Evolutionary conservation across 53 echinoderm and acorn worm species (phyloP), one percentile per base, ranked within the genome.

Genomic region (Henricia sp.): DNA sequence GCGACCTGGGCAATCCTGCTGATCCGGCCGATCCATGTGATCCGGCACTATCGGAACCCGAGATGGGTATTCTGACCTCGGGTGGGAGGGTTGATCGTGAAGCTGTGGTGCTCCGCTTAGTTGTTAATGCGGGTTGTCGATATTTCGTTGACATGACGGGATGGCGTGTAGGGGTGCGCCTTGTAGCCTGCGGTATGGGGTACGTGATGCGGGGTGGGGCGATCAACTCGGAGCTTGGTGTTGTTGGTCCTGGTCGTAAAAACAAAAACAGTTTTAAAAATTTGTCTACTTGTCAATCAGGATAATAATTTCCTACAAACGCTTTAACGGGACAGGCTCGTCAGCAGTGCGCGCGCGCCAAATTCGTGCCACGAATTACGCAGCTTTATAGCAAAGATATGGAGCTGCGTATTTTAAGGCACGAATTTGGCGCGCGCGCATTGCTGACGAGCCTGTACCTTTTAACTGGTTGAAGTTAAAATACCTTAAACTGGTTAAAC

Each of bases 151-250:
- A 10, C 37, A 27, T 70, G 37, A 20, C 23, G 36, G 35, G 16
- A 14, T 77, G 19, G 41, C 40, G 21, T 3, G 28, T 24, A 37
- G 59, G 59, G 19, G 71, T 5, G 54, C 12, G n/a, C 17, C 27
- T 10, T 32, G 84, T 68, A 39, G 65, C 70, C 11, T 53, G 40
- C 26, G 48, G 48, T 35, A 72, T 53, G 34, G 48, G 53, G 52
- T 74, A 53, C 12, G 53, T 60, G 75, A 53, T 37, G 53, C 76
- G 48, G 36, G 86, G 86, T 2, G 72, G 67, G 50, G 76, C 76
- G 52, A 86, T 75, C 76, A 75, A 67, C 37, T 65, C 75, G 50
- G 86, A 86, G 66, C 86, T 86, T 23, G 75, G 76, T 14, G 86
- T 86, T 16, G 86, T 86, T 23, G 86, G 86, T 8, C 67, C 86